Base-by-base conservation (phyloP, 1,140 invertebrate species). In the Kradibia gibbosae region DNA sequence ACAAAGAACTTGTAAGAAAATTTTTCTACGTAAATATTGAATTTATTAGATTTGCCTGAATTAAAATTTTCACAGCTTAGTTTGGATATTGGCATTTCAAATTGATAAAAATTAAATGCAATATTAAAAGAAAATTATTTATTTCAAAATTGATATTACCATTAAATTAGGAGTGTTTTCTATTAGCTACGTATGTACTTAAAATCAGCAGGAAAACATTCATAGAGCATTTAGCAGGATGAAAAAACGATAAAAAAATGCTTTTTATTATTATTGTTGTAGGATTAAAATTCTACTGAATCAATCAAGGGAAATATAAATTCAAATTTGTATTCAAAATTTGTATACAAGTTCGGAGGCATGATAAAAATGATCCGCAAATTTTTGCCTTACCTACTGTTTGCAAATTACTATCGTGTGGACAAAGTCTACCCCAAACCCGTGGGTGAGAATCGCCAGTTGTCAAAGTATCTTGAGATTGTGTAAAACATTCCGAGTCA, bases 341-440 rank as follows among this genome's bases (percentile, higher is more conserved):
- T 62, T 39, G 36, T 17, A 17, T n/a, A n/a, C 39, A n/a, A 67
- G 22, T 39, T n/a, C 39, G 5, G 17, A 31, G 15, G 17, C 0
- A 17, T 17, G 5, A 10, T 17, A 25, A 45, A 45, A 28, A 71
- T 2, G 5, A 71, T 67, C 5, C n/a, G n/a, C n/a, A n/a, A n/a
- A n/a, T n/a, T n/a, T n/a, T n/a, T n/a, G n/a, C n/a, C 85, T 83
- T 84, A 88, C 88, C 88, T 31, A 88, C 28, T 53, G 80, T 83
- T 79, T 78, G 78, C 1, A 67, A 42, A 67, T 53, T 71, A 50
- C 20, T 73, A 57, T 67, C 77, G 34, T 75, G 76, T 0, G 88
- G 81, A n/a, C 83, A 88, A 13, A 89, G 72, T 83, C 85, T 85
- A 50, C 88, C 88, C 88, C 88, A 89, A 36, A 85, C n/a, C 0